Evolutionary conservation across 2,797 vertebrate species (phyloP), one percentile per base, ranked within the genome.

Genomic region (Microctenopoma stevenorrisi): DNA sequence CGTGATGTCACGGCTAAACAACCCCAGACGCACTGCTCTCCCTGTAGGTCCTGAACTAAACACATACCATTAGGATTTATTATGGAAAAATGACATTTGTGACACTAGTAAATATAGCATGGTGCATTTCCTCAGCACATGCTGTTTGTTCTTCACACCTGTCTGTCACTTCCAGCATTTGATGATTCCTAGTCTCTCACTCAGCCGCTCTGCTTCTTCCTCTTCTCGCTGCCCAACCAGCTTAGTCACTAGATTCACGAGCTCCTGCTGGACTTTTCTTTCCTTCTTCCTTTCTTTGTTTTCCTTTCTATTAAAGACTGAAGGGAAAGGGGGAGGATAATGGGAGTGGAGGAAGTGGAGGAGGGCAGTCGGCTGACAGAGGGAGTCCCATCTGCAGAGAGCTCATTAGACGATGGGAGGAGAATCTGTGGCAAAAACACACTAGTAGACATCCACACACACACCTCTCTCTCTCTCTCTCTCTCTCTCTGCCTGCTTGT

Each of bases 321-420:
- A 72, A 37, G 69, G 44, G 71, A 69, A 58, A 28, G 22, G 63
- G 65, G 64, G 51, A 73, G 59, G 65, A 86, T 78, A 82, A 85
- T 72, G 65, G 37, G 69, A 64, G 68, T 46, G 61, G 59, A 63
- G 73, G 71, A 60, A 40, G 64, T 35, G 44, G 55, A 44, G 76
- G 63, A 58, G 65, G 71, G 78, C 28, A 60, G 73, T 6, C 49
- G 57, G 84, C 76, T 86, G 86, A 90, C 86, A 87, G 88, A 89
- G 88, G 76, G 76, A 89, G 89, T 86, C 88, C 88, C 89, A 88
- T 89, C 86, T 88, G 88, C 83, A 89, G 87, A 52, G n/a, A 75
- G 87, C 88, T 91, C 89, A 90, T 92, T 91, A 90, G 86, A 79
- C 68, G 83, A 84, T 64, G 75, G 81, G 83, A 83, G 83, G 81